phyloP scores from a whole-genome alignment of 2,888 invertebrate species.

The Hedychridium roseum region DNA sequence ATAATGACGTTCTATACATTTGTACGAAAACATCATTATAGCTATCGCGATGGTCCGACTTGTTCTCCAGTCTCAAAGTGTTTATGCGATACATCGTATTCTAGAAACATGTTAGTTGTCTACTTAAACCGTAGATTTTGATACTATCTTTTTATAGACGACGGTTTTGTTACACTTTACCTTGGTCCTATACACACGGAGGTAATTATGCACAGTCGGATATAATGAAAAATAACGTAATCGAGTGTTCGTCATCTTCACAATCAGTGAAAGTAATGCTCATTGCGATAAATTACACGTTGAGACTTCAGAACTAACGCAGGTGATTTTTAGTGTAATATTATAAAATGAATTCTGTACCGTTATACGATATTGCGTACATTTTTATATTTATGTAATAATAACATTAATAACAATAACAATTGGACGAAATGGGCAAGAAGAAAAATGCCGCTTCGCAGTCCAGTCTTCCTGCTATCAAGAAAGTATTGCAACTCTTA shows the following conservation, averaged over 20 bases:
- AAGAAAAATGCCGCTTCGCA: no score
- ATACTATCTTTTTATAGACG: no score
- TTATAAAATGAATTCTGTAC: slow-evolving; percentile 36
- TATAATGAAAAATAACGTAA: no score
- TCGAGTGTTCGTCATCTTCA: no score
- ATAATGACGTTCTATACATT: slow-evolving; percentile 50
- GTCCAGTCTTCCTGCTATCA: slow-evolving; percentile 47
- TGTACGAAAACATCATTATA: slow-evolving; percentile 42
- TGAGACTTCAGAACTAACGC: slow-evolving; percentile 30
- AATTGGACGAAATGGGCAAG: slow-evolving; percentile 38
- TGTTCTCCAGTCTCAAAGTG: slow-evolving; percentile 44
- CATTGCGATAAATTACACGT: slow-evolving; percentile 24
- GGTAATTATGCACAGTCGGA: slow-evolving; percentile 1
- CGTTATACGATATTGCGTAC: slow-evolving; percentile 41
- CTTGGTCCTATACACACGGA: no score
- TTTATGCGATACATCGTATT: slow-evolving; percentile 5
- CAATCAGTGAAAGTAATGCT: no score
- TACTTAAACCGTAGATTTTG: no score
- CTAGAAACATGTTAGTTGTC: slow-evolving; percentile 10
- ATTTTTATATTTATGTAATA: slow-evolving; percentile 47
- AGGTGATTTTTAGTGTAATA: slow-evolving; percentile 27
- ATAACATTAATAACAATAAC: no score
- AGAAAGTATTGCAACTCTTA: slow-evolving; percentile 33
- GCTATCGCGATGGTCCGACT: slow-evolving; percentile 20
- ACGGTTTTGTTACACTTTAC: no score